Evolutionary conservation across 2,888 invertebrate species (phyloP).

Genomic region (Deilephila porcellus): DNA sequence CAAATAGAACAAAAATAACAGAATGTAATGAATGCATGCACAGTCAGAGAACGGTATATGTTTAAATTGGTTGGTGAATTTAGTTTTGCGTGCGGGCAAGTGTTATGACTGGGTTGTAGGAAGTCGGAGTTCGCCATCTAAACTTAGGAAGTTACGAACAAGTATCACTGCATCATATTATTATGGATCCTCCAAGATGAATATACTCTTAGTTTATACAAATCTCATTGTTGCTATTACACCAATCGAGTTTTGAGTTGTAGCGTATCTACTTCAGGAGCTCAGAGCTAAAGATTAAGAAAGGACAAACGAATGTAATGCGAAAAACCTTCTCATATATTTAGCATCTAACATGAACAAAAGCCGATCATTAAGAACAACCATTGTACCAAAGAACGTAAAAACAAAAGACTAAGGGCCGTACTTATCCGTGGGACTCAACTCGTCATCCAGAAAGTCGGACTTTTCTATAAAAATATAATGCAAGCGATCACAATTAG

Average conservation of each 20-base stretch:
- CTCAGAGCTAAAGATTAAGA: too few relatives aligned
- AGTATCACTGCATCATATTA: background rate
- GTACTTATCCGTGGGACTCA: too few relatives aligned
- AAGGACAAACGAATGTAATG: too few relatives aligned
- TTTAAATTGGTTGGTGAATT: background rate
- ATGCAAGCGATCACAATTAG: background rate
- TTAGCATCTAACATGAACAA: too few relatives aligned
- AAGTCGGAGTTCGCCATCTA: background rate
- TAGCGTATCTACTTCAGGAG: too few relatives aligned
- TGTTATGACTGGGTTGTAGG: background rate
- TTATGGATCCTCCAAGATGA: background rate
- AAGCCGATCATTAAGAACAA: too few relatives aligned
- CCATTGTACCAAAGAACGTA: too few relatives aligned
- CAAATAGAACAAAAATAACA: background rate
- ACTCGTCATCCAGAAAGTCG: too few relatives aligned
- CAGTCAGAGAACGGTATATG: background rate
- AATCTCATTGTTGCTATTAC: background rate
- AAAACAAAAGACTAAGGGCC: too few relatives aligned
- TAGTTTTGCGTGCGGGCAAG: background rate
- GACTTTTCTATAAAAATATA: background rate
- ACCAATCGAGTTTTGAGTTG: too few relatives aligned
- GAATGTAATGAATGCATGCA: background rate
- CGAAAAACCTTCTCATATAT: too few relatives aligned
- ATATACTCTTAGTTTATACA: background rate
- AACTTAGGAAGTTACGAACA: background rate